Evolutionary conservation across 1,140 invertebrate genomes (phyloP).

Genomic region (Calephelis virginiensis): DNA sequence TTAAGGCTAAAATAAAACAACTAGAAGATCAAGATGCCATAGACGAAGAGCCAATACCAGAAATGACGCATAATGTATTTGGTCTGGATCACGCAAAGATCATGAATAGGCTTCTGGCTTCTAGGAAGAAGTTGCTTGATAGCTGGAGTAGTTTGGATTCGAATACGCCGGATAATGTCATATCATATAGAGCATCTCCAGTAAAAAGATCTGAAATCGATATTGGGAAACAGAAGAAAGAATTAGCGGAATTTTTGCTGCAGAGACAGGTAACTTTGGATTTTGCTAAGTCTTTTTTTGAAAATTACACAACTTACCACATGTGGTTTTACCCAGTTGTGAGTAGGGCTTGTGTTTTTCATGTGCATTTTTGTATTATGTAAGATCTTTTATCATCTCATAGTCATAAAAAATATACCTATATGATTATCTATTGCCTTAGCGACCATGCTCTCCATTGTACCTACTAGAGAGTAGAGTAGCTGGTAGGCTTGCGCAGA

Average conservation of each 20-base stretch:
- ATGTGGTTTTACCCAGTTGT: too few species aligned
- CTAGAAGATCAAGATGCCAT: conserved; percentile 54
- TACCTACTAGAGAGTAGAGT: too few species aligned
- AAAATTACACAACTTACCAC: too few species aligned
- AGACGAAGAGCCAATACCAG: conserved; percentile 66
- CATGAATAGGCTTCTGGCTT: conserved; percentile 76
- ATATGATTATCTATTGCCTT: too few species aligned
- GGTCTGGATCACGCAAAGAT: conserved; percentile 84
- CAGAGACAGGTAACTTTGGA: conserved; percentile 54
- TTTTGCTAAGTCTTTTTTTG: too few species aligned
- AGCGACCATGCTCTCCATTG: too few species aligned
- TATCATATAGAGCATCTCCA: conserved; percentile 46
- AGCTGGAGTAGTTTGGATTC: conserved; percentile 67
- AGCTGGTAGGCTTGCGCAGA: too few species aligned
- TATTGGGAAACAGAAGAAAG: conserved; percentile 46
- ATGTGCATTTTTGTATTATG: too few species aligned
- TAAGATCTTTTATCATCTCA: too few species aligned
- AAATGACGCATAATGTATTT: conserved; percentile 85
- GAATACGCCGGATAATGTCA: conserved; percentile 35
- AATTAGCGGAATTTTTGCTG: conserved; percentile 60
- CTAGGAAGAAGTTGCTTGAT: conserved; percentile 73
- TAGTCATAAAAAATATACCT: too few species aligned
- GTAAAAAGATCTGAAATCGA: conserved; percentile 32
- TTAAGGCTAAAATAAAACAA: conserved; percentile 73
- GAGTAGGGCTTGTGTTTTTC: too few species aligned